Base-by-base conservation (phyloP, 2,888 invertebrate species). In the Cataglyphis rosenhaueri region DNA sequence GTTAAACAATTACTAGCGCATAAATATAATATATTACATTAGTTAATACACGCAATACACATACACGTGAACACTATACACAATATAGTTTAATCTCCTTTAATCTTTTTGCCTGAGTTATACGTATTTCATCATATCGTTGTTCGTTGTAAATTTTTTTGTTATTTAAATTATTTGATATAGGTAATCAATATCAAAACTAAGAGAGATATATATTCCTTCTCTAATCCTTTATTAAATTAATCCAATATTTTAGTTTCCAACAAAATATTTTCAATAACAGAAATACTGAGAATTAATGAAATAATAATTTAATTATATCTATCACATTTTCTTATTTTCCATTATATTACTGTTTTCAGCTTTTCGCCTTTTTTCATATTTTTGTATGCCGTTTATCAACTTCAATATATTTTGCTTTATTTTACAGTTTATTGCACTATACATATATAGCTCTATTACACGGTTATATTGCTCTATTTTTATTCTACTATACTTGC, bases 161-260 rank as follows among this genome's bases (percentile, higher is more conserved):
- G 21, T 62, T 74, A 44, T 65, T 75, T 75, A 18, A 38, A 75
- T 76, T 66, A 55, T 66, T 21, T 10, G 15, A 66, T 76, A 75
- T 32, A 64, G n/a, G 32, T n/a, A 74, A 65, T 52, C 35, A 48
- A 66, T 75, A 52, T 35, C 15, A 25, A 76, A 66, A n/a, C 2
- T 55, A 44, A 10, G 25, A 12, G 3, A 12, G 3, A 12, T 12
- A 65, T 52, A 55, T 44, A 44, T 75, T 12, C n/a, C 25, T 38
- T 38, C 12, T 25, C n/a, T 8, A 64, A 65, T 41, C 29, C 25
- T 65, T 29, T 35, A 38, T 65, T 64, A 18, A 12, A 21, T 64
- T 62, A 62, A 64, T 48, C 3, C 29, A 38, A 15, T 52, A 76
- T 12, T 55, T 12, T 55, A 65, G 35, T 29, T 55, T 55, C 0